Percentiles rank a stretch among this genome's conserved stretches.
Evolutionary conservation across 2,888 invertebrate species (phyloP).

Genomic region (Ashinkailepas kermadecensis): DNA sequence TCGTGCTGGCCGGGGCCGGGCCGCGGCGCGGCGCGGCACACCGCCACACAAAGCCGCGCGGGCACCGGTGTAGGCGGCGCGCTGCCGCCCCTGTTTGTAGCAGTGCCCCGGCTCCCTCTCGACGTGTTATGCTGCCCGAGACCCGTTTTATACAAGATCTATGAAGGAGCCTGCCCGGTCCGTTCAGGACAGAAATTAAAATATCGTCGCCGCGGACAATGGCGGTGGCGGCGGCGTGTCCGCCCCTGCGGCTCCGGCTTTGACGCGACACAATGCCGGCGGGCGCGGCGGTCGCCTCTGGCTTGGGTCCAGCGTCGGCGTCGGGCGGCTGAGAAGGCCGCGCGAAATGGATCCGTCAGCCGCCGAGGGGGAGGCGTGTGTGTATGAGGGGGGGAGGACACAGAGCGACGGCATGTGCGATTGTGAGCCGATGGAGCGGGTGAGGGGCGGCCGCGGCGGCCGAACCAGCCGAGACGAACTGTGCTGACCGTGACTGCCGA

Average conservation of each 20-base stretch:
- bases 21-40: not conserved
- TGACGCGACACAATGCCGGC: not conserved
- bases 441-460: too few species aligned
- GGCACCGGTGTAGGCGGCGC: not conserved
- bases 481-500: too few species aligned
- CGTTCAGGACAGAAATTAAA: not conserved
- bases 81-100: not conserved
- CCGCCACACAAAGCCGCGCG: not conserved
- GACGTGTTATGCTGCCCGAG: not conserved
- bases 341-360: slow-evolving; percentile 7
- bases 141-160: slow-evolving; percentile 1
- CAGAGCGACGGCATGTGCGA: not conserved
- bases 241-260: not conserved
- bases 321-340: not conserved
- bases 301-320: not conserved
- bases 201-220: not conserved
- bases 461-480: not conserved
- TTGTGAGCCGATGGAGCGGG: not conserved
- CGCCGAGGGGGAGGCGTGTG: not conserved
- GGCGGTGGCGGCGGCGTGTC: not conserved
- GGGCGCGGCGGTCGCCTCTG: too few species aligned
- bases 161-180: not conserved
- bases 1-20: not conserved
- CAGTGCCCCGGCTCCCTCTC: not conserved
- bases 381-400: too few species aligned